Conservation (phyloP, 2,113 vertebrate genomes). For the Protomyctophum bolini region DNA sequence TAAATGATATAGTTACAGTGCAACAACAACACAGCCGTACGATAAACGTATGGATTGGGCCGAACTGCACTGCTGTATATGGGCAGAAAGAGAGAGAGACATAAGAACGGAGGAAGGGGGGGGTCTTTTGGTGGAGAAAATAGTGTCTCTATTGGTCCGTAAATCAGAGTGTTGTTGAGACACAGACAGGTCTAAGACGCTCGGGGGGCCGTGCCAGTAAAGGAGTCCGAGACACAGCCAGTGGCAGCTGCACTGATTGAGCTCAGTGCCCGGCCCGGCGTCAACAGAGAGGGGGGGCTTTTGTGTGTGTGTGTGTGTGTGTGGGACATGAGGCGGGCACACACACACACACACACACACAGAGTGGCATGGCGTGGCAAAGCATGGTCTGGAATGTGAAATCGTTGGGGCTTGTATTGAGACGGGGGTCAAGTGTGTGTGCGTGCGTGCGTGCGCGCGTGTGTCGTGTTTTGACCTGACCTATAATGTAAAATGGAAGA, state of each 20-base stretch:
- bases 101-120: background rate
- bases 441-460: background rate
- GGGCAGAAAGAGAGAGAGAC: constrained; percentile 16
- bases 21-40: constrained; percentile 32
- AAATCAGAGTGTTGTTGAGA: constrained; percentile 59
- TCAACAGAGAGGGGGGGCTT: constrained; percentile 64
- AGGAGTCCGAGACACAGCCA: constrained; percentile 29
- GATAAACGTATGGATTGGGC: constrained; percentile 23
- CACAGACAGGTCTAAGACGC: constrained; percentile 49
- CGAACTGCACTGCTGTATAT: constrained; percentile 1
- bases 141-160: constrained; percentile 47
- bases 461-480: background rate
- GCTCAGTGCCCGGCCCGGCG: constrained; percentile 30
- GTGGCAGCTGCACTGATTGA: constrained; percentile 72
- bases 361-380: constrained; percentile 25
- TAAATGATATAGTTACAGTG: constrained; percentile 32
- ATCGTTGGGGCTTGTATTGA: constrained; percentile 35
- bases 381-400: constrained; percentile 55
- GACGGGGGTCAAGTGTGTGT: constrained; percentile 27
- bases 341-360: background rate
- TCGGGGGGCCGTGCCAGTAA: constrained; percentile 25
- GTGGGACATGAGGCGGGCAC: background rate
- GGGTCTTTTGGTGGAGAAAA: constrained; percentile 27
- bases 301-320: constrained; percentile 48
- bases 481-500: background rate